Base-by-base conservation (phyloP, 1,140 invertebrate species). In the Habropoda laboriosa region DNA sequence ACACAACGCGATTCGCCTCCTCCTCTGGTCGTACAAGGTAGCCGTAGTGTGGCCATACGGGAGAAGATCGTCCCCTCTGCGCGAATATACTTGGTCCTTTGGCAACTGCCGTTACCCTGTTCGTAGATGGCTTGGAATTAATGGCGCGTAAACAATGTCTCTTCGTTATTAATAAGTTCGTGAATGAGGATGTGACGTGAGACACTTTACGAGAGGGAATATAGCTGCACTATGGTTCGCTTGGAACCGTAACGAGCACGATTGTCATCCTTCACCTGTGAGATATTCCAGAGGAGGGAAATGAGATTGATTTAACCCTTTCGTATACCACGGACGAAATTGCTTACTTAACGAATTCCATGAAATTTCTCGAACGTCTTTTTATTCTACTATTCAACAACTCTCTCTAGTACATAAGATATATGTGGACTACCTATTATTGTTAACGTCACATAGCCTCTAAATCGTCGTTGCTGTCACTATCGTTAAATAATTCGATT, bases 171-270 rank as follows among this genome's bases (percentile, higher is more conserved):
- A 88, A 85, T 85, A 86, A 87, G 75, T 87, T 83, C 53, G 57
- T 61, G 83, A 89, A 89, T 88, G 87, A 89, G 87, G 87, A 89
- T 89, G 87, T 89, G 87, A 89, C 87, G 87, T 71, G 60, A 77
- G 42, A 79, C 49, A 10, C 13, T 72, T 38, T 70, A 73, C 68
- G 53, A 45, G 67, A 82, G 83, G 80, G 74, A 73, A 64, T 71
- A 58, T 57, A 55, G 61, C 6, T 38, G 49, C 47, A 63, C 70
- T n/a, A n/a, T n/a, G 60, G 55, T 63, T 51, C n/a, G 57, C 72
- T 55, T 45, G 16, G 30, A 47, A 77, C 51, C 49, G 74, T 8
- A 24, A n/a, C 55, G 55, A 68, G 47, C 70, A 27, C 24, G 27
- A 64, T n/a, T 35, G 47, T 21, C 42, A 70, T 49, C 49, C 27